phyloP scores from a whole-genome alignment of 2,113 vertebrate species.

The Eira barbara region DNA sequence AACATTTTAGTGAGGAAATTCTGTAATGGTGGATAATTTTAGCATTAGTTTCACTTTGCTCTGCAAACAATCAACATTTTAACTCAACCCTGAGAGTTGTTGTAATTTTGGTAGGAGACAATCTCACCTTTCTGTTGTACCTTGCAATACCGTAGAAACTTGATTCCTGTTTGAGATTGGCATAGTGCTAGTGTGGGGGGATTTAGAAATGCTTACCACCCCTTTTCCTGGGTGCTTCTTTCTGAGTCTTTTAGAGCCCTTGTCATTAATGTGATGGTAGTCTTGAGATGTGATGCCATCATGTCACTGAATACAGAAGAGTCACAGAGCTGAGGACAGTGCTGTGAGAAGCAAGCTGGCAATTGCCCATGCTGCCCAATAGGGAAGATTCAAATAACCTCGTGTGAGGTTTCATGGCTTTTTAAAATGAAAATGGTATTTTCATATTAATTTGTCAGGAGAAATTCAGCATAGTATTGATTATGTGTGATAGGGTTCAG shows the following conservation, averaged over 20 bases:
- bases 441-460: slow-evolving; percentile 41
- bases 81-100: background rate
- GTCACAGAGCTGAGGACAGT: background rate
- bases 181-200: background rate
- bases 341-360: background rate
- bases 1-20: slow-evolving; percentile 41
- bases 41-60: slow-evolving; percentile 10
- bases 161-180: background rate
- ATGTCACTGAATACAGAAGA: background rate
- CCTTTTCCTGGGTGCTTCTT: background rate
- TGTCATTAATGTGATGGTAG: background rate
- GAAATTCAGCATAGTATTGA: background rate
- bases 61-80: slow-evolving; percentile 23
- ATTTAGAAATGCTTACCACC: background rate
- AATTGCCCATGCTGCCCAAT: background rate
- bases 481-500: background rate
- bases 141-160: background rate
- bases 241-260: background rate
- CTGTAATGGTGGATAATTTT: slow-evolving; percentile 10
- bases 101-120: background rate
- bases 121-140: background rate
- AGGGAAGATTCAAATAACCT: background rate
- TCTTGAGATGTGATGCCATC: background rate
- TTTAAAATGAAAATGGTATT: background rate
- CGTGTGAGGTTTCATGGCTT: background rate